Conservation (phyloP, 2,888 invertebrate species). For the Tenthredo amoena region DNA sequence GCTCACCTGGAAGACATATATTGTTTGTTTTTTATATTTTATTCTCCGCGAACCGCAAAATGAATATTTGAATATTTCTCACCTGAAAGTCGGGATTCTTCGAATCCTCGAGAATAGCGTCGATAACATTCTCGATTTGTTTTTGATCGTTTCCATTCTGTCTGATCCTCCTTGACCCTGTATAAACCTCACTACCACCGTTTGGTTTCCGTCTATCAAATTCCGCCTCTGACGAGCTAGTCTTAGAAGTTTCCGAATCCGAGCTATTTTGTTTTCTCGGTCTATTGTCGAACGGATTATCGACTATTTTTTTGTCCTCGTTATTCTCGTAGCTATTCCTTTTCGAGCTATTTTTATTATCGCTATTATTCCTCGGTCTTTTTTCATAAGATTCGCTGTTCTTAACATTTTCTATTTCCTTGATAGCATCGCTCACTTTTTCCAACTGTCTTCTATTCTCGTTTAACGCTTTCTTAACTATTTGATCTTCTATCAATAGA, state of each 20-base stretch:
- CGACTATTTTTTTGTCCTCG: constrained; percentile 61
- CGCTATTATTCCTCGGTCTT: constrained; percentile 64
- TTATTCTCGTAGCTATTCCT: constrained; percentile 69
- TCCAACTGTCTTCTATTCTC: constrained; percentile 75
- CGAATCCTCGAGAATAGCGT: constrained; percentile 76
- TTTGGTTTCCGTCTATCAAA: constrained; percentile 67
- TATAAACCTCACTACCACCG: constrained; percentile 56
- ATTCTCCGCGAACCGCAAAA: neutral
- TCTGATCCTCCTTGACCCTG: constrained; percentile 60
- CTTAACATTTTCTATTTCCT: constrained; percentile 74
- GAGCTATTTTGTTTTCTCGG: constrained; percentile 67
- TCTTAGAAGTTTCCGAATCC: constrained; percentile 69
- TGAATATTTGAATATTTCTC: constrained; percentile 73
- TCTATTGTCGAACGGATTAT: constrained; percentile 62
- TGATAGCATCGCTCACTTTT: constrained; percentile 75
- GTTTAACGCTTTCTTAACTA: constrained; percentile 75
- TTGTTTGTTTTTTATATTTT: neutral
- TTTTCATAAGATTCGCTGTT: constrained; percentile 70
- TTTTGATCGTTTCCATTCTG: constrained; percentile 78
- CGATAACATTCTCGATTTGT: constrained; percentile 77
- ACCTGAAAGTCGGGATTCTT: constrained; percentile 78
- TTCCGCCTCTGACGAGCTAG: constrained; percentile 63
- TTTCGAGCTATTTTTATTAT: constrained; percentile 60
- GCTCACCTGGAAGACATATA: constrained; percentile 68
- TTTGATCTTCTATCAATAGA: constrained; percentile 74